Conservation (phyloP, 2,888 invertebrate species). For the Pelosia muscerda region DNA sequence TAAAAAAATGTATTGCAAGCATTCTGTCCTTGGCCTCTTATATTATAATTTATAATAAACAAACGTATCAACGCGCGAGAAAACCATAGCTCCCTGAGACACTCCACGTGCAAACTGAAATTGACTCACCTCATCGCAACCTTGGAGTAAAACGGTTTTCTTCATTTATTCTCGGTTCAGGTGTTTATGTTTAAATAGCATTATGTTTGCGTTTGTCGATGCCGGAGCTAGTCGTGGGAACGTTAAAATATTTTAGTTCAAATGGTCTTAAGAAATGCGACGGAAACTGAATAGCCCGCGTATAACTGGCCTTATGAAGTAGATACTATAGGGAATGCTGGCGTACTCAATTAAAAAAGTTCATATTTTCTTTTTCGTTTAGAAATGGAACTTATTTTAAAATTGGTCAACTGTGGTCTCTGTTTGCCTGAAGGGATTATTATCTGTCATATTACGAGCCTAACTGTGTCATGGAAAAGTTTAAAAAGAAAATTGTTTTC, state of each 20-base stretch:
- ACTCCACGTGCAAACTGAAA: slow-evolving; percentile 15
- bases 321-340: slow-evolving; percentile 20
- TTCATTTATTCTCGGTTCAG: slow-evolving; percentile 33
- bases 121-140: slow-evolving; percentile 21
- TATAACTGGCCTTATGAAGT: slow-evolving; percentile 22
- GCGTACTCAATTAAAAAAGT: slow-evolving; percentile 13
- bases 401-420: slow-evolving; percentile 40
- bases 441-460: slow-evolving; percentile 6
- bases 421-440: slow-evolving; percentile 18
- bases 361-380: neutral
- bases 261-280: slow-evolving; percentile 50
- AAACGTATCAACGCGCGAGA: neutral
- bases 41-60: no score
- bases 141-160: slow-evolving; percentile 32
- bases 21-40: neutral
- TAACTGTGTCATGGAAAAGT: neutral
- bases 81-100: neutral
- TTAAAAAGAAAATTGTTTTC: neutral
- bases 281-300: slow-evolving; percentile 18
- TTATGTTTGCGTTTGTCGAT: slow-evolving; percentile 48
- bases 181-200: slow-evolving; percentile 44
- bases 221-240: slow-evolving; percentile 61
- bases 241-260: slow-evolving; percentile 70
- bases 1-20: neutral
- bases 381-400: slow-evolving; percentile 20